Evolutionary conservation across 2,888 invertebrate genomes (phyloP).

Genomic region (Neoascia interrupta): DNA sequence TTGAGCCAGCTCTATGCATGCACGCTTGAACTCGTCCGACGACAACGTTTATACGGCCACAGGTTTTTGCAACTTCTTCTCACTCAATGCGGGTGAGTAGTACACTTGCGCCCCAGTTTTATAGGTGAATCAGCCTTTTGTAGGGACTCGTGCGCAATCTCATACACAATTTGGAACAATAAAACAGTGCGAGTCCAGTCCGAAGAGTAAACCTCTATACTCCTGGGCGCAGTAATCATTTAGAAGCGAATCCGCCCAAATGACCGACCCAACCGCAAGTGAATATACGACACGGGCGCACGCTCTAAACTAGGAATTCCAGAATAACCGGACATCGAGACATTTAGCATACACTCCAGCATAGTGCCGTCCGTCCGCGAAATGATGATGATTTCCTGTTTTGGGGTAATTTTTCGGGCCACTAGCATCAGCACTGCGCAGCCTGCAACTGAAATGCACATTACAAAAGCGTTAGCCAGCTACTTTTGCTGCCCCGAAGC

Average conservation of each 20-base stretch:
- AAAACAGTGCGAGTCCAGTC: slow-evolving; percentile 64
- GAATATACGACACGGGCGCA: slow-evolving; percentile 13
- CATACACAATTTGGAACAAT: slow-evolving; percentile 66
- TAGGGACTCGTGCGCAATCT: too few species aligned
- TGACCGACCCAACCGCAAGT: slow-evolving; percentile 29
- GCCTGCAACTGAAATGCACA: slow-evolving; percentile 19
- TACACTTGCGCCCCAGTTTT: not conserved
- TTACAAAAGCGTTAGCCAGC: slow-evolving; percentile 49
- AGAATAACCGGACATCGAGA: slow-evolving; percentile 50
- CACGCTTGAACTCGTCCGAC: slow-evolving; percentile 60
- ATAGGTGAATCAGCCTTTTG: too few species aligned
- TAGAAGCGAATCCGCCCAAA: slow-evolving; percentile 61
- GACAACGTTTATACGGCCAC: slow-evolving; percentile 56
- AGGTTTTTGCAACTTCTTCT: slow-evolving; percentile 56
- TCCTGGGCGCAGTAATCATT: slow-evolving; percentile 50
- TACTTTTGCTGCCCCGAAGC: slow-evolving; percentile 39
- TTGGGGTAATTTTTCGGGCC: slow-evolving; percentile 49
- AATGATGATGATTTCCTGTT: slow-evolving; percentile 59
- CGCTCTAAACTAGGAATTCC: slow-evolving; percentile 47
- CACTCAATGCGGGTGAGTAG: slow-evolving; percentile 24
- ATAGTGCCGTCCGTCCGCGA: slow-evolving; percentile 28
- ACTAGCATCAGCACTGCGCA: slow-evolving; percentile 24
- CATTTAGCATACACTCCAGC: slow-evolving; percentile 4
- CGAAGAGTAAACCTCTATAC: not conserved
- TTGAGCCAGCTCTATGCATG: slow-evolving; percentile 52